Evolutionary conservation across 2,888 invertebrate genomes (phyloP), one percentile per base, ranked within the genome.

Genomic region (Hypsopygia costalis): DNA sequence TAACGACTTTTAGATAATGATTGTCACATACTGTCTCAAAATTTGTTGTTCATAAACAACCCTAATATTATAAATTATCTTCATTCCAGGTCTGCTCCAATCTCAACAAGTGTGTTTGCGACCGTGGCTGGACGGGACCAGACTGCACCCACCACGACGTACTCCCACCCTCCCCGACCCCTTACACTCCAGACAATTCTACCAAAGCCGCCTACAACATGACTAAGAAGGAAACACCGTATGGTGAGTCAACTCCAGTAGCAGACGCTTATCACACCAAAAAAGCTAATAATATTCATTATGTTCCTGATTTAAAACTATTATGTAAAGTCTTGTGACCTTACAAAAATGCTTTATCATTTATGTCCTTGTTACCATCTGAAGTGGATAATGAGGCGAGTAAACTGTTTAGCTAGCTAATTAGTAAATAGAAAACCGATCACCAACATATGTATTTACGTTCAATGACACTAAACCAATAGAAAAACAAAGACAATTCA

Each of bases 211-310:
- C 90, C 62, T 90, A 91, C 75, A 87, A 89, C 65, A 94, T 95
- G 94, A 93, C 93, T 78, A 95, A 94, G 87, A 96, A 95, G 91
- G 95, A 95, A 91, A 96, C 95, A 90, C 95, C 95, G 91, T 96
- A 96, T 94, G 96, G 96, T 96, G 94, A 92, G 95, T 91, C 75
- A 47, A 70, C 47, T 50, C 80, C 83, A 69, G 71, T 81, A 59
- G 45, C 47, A 53, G 40, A 52, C 28, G 16, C 12, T 28, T 11
- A 11, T 34, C 6, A 38, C 27, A 16, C 31, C 1, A n/a, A 21
- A 20, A 10, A 28, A 1, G 6, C 22, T 10, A 6, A 6, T 5
- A 27, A 11, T 12, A 12, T 25, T 25, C 6, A 25, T 25, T 25
- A 25, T 7, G 7, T 25, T 25, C 25, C 25, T 25, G 25, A 5